phyloP scores from a whole-genome alignment of 1,140 invertebrate genomes.

The Drosophila repletoides region DNA sequence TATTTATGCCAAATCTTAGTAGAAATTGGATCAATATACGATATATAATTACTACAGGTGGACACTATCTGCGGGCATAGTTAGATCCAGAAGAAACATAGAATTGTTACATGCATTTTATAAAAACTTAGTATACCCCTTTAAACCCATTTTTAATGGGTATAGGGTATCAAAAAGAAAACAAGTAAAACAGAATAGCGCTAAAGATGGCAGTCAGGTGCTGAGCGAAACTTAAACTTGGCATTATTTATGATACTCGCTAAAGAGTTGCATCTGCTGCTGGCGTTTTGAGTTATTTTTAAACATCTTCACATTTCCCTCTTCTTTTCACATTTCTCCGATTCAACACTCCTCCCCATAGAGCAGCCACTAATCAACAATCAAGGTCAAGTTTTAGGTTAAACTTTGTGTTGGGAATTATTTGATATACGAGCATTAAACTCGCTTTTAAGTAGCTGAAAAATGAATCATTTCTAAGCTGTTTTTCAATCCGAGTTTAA shows the following conservation, averaged over 20 bases:
- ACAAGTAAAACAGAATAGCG: slow-evolving; percentile 38
- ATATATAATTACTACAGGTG: too few relatives aligned
- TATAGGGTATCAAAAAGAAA: too few relatives aligned
- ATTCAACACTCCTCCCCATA: neutral
- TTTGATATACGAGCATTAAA: neutral
- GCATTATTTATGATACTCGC: slow-evolving; percentile 67
- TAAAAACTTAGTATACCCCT: too few relatives aligned
- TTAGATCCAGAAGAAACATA: too few relatives aligned
- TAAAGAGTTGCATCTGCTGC: slow-evolving; percentile 47
- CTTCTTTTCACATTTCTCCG: too few relatives aligned
- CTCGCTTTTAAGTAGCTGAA: neutral
- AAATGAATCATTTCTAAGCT: slow-evolving; percentile 1
- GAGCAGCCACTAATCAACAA: slow-evolving; percentile 21
- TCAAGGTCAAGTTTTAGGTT: neutral
- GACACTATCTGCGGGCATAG: too few relatives aligned
- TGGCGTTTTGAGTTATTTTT: slow-evolving; percentile 18
- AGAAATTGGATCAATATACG: too few relatives aligned
- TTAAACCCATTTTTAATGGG: too few relatives aligned
- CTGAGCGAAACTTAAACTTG: slow-evolving; percentile 54
- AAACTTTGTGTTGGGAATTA: neutral
- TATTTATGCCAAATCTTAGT: too few relatives aligned
- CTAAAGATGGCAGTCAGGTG: slow-evolving; percentile 54
- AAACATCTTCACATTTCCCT: neutral
- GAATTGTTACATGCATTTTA: too few relatives aligned
- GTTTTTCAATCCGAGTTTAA: too few relatives aligned